Evolutionary conservation across 1,140 invertebrate genomes (phyloP), one percentile per base, ranked within the genome.

Genomic region (Diabrotica virgifera): DNA sequence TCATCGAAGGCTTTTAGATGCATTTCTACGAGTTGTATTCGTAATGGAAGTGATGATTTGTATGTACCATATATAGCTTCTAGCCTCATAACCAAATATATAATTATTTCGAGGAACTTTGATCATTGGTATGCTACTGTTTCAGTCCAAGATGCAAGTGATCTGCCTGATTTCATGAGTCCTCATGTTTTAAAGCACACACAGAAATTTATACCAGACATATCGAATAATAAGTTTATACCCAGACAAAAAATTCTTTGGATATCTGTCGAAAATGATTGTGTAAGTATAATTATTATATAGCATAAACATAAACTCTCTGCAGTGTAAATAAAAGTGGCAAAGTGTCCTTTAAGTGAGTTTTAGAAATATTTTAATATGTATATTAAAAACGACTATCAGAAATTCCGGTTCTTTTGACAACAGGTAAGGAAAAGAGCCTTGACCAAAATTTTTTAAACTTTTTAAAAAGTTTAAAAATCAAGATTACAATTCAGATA

Each of bases 161-260:
- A 80, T 40, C 68, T 73, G 61, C 68, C 75, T 0, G 80, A 81
- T 67, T 66, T 78, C 10, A 70, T 82, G 13, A 77, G 79, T 64
- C 76, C 79, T 8, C 83, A 85, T 74, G 79, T 78, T 53, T 64
- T 76, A 11, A 87, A 87, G 74, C 78, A 83, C 36, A 76, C 81
- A 10, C 86, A 88, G 69, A 87, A 86, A 68, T 88, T 86, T 75
- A 80, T 82, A 68, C 85, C 86, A 0, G 68, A 82, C 13, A 40
- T 67, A 54, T 58, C 69, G 59, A 68, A 73, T 36, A 70, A 70
- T 64, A 78, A 67, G 46, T 88, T 88, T 76, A 82, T 90, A 63
- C 89, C 90, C 0, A 78, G 90, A 50, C 89, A 91, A 77, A 83
- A 85, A 63, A 78, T 92, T 24, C 74, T 91, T 12, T 73, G 90